Conservation (phyloP, 1,140 invertebrate genomes). For the Drosophila takahashii region DNA sequence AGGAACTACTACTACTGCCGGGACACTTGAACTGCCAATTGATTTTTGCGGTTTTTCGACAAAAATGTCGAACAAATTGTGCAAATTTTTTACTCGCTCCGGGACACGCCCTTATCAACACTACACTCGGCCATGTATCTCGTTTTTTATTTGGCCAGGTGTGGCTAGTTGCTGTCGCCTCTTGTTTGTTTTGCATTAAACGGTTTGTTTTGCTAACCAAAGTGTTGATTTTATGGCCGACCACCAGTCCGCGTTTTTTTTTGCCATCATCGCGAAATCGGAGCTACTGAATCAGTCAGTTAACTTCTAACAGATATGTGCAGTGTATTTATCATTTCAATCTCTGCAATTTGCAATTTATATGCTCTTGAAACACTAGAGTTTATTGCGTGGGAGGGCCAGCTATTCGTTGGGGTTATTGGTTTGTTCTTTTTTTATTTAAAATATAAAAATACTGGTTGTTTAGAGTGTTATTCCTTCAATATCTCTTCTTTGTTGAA, state of each 20-base stretch:
- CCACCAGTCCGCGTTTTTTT: conserved; percentile 21
- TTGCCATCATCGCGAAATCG: conserved; percentile 22
- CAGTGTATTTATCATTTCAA: conserved; percentile 40
- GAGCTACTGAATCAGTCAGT: conserved; percentile 43
- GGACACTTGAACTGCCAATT: conserved; percentile 75
- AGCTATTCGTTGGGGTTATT: neutral
- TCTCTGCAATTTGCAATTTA: conserved; percentile 37
- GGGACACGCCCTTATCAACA: conserved; percentile 73
- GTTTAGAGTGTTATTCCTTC: no score
- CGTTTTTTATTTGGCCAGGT: conserved; percentile 59
- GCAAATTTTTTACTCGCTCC: conserved; percentile 26
- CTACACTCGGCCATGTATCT: conserved; percentile 34
- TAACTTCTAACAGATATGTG: conserved; percentile 35
- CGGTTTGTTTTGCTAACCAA: conserved; percentile 79
- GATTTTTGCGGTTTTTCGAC: conserved; percentile 79
- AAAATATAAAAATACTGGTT: neutral
- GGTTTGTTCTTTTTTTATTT: neutral
- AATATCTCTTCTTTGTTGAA: no score
- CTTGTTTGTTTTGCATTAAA: conserved; percentile 66
- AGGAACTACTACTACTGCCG: conserved; percentile 6
- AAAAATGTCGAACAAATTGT: conserved; percentile 72
- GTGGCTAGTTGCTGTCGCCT: conserved; percentile 65
- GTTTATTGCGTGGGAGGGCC: neutral
- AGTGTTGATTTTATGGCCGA: conserved; percentile 81
- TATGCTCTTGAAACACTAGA: neutral